Percentiles rank a stretch among this genome's conserved stretches.
phyloP scores from a whole-genome alignment of 2,888 invertebrate species.

The Chrysolina americana region DNA sequence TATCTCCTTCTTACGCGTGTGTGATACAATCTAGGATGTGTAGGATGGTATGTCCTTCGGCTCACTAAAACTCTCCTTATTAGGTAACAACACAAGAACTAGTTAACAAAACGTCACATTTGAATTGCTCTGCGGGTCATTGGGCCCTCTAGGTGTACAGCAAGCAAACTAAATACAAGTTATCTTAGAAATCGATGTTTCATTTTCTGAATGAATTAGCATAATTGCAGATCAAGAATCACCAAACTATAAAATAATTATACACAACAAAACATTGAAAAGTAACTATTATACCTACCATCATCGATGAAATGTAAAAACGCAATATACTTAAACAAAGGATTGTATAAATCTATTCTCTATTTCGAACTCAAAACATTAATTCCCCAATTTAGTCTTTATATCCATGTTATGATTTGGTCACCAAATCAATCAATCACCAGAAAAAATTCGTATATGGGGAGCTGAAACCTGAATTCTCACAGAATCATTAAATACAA shows the following conservation, averaged over 20 bases:
- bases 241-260: too few species aligned
- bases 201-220: neutral
- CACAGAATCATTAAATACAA: too few species aligned
- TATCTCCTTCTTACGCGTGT: conserved; percentile 3
- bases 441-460: too few species aligned
- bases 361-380: too few species aligned
- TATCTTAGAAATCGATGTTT: neutral
- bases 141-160: conserved; percentile 3
- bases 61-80: conserved; percentile 52
- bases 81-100: conserved; percentile 53
- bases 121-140: conserved; percentile 24
- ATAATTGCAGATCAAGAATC: neutral
- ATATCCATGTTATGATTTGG: too few species aligned
- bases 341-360: too few species aligned
- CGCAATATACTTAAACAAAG: too few species aligned
- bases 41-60: conserved; percentile 56
- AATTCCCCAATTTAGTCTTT: too few species aligned
- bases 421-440: too few species aligned
- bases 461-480: too few species aligned
- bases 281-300: neutral
- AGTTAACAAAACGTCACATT: conserved; percentile 51
- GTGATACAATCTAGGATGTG: conserved; percentile 43
- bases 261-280: neutral
- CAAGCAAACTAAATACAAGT: neutral
- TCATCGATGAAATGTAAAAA: too few species aligned